phyloP scores from a whole-genome alignment of 1,140 invertebrate species.

The Calosoma granatense region DNA sequence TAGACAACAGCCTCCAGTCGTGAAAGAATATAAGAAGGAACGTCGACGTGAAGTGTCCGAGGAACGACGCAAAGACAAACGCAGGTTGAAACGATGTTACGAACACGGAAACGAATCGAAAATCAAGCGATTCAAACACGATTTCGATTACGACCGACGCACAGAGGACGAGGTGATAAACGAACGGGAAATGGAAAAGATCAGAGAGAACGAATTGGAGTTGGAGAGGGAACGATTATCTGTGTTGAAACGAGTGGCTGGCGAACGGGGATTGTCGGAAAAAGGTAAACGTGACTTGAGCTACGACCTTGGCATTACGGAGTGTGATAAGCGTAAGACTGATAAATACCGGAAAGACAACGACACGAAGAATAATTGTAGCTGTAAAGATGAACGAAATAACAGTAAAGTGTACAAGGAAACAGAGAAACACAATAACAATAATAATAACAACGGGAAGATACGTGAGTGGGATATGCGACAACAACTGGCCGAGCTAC shows the following conservation, averaged over 20 bases:
- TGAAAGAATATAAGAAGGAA: constrained; percentile 21
- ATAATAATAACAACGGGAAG: constrained; percentile 21
- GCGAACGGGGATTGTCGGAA: constrained; percentile 12
- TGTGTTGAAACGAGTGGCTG: neutral
- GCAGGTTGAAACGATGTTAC: constrained; percentile 24
- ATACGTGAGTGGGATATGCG: constrained; percentile 71
- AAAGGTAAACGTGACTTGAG: neutral
- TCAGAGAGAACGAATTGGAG: neutral
- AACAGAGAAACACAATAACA: constrained; percentile 20
- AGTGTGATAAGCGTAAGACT: neutral
- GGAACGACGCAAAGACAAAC: constrained; percentile 28
- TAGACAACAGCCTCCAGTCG: constrained; percentile 16
- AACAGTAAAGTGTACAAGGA: constrained; percentile 33
- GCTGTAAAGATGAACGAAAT: constrained; percentile 17
- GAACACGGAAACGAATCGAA: constrained; percentile 24
- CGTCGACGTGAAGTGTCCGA: constrained; percentile 18
- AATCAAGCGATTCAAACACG: constrained; percentile 31
- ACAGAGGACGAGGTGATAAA: neutral
- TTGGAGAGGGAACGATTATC: neutral
- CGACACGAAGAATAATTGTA: neutral
- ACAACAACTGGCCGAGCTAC: constrained; percentile 64
- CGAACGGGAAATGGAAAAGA: neutral
- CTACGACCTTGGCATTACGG: neutral
- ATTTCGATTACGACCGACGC: neutral
- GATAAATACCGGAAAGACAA: neutral